These are phyloP conservation scores for Columba livia DNA, from an alignment of 2,113 vertebrate species.

Conservation along the genomic window DNA sequence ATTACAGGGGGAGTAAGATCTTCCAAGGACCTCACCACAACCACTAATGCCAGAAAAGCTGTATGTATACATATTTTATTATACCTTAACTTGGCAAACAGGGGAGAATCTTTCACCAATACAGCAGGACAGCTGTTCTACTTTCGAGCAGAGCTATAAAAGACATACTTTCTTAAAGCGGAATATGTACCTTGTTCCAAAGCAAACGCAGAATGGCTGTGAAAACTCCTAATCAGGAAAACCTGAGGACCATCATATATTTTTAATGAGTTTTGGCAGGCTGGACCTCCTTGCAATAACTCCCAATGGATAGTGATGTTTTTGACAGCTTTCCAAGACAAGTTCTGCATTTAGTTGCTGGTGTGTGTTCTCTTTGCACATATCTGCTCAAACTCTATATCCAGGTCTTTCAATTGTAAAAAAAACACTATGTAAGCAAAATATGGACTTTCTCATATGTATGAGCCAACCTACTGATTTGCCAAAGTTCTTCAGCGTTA, in stretches of 20 bases:
- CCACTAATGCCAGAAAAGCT: neutral
- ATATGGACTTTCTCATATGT: neutral
- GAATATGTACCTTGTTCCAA: neutral
- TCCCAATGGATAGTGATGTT: neutral
- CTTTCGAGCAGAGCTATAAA: neutral
- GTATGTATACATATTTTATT: neutral
- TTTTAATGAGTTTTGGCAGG: neutral
- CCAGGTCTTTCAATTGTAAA: neutral
- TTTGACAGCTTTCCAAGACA: neutral
- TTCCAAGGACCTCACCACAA: neutral
- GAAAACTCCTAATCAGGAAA: neutral
- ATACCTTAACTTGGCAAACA: neutral
- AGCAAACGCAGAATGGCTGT: neutral
- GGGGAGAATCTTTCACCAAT: neutral
- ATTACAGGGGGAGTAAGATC: neutral
- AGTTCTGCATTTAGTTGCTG: neutral
- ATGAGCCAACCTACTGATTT: neutral
- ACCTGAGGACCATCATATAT: neutral
- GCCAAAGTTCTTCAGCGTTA: neutral
- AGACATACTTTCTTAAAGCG: neutral
- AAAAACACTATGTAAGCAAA: neutral
- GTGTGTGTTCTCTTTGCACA: neutral
- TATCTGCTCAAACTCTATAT: neutral
- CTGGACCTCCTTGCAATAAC: neutral
- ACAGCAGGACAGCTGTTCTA: neutral